Evolutionary conservation across 2,888 invertebrate species (phyloP), one percentile per base, ranked within the genome.

Genomic region (Drosophila suboccidentalis): DNA sequence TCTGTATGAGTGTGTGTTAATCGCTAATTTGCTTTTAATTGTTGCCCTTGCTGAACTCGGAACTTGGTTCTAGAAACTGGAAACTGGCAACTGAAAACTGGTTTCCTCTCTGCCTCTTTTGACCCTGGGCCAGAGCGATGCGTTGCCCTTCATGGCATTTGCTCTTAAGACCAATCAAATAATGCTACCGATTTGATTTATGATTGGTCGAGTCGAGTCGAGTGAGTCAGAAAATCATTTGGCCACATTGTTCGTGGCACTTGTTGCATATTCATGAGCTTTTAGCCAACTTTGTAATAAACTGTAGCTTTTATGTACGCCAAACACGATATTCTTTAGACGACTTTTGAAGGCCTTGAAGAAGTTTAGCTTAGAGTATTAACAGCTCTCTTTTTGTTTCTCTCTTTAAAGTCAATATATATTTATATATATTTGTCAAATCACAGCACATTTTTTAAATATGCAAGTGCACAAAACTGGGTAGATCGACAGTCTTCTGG

Each of bases 11-110:
- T 57, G 44, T 43, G 19, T 17, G 26, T 54, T 54, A 64, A 61
- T 60, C 63, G 73, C 69, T 78, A 77, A 76, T 77, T 76, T 69
- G 69, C 55, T 69, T 76, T 78, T 77, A 76, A 76, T 76, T 76
- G 78, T 32, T 63, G 78, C 73, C 78, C 73, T 77, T 64, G 78
- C 64, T 76, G 69, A 78, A 77, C 75, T 77, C 58, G 68, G 73
- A 77, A 64, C 72, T 68, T 26, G 47, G 34, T 58, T 66, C 53
- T 60, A 15, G 32, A 38, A 64, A 64, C 50, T 60, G 19, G 32
- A 38, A 64, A 64, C 50, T 43, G 38, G 9, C 15, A 47, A 53
- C n/a, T 38, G 57, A 60, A 62, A 76, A 76, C 75, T 78, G 78
- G 78, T 76, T 76, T 76, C 58, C 46, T 11, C 62, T 53, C 62